Base-by-base conservation (phyloP, 1,140 invertebrate species). In the Dendroctonus ponderosae region DNA sequence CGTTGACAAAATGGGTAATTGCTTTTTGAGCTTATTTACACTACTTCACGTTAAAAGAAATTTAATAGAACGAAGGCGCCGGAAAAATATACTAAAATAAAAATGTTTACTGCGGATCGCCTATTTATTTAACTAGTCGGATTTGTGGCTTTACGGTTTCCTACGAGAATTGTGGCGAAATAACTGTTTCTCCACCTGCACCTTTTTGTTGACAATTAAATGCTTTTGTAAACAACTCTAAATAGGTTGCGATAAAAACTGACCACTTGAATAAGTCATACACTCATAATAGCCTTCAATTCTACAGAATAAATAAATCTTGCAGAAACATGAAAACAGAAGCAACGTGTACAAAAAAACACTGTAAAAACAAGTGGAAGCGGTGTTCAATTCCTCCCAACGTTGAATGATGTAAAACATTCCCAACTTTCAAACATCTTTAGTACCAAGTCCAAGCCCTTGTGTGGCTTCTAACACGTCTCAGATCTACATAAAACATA, bases 1-100 rank as follows among this genome's bases (percentile, higher is more conserved):
- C 74, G 74, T 75, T 75, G 74, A 75, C 74, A 75, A 75, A 75
- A 74, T 73, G 74, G 74, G 73, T 75, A 74, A 58, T 75, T 74
- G 72, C 72, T 74, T 75, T 73, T 68, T 61, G 67, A 72, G 73
- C 67, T 75, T 75, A 75, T 75, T 75, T 73, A 75, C 69, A 73
- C 73, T 73, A 71, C 69, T 73, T 70, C 67, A 72, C 69, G 71
- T 72, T 73, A 72, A 75, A 73, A 73, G 72, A 75, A 75, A 75
- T 75, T 75, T 75, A 75, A 73, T 73, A 73, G 69, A 70, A 75
- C 62, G 61, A 48, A 70, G 72, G 69, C 73, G 73, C 71, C 73
- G 61, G 69, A 74, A 73, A 75, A 72, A 73, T 72, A 70, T 74
- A 74, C 71, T 67, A 72, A 72, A 73, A 73, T 73, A 70, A 70